Conservation (phyloP, 2,797 vertebrate genomes). For the Bradypodion pumilum region DNA sequence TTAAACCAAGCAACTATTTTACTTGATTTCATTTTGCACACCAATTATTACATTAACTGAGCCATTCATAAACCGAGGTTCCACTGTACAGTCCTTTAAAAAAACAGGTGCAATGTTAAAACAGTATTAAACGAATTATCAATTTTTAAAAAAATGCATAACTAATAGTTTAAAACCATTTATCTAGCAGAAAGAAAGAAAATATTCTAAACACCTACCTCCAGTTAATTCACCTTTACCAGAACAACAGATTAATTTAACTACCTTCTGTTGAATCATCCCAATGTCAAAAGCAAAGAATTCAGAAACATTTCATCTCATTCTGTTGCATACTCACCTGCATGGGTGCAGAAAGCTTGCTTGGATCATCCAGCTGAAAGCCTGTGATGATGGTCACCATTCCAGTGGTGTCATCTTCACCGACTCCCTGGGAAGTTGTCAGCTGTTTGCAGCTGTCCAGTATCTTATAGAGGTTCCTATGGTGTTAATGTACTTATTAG, state of each 20-base stretch:
- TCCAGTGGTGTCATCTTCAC: slow-evolving; percentile 91
- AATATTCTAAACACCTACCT: too few relatives aligned
- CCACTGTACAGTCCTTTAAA: too few relatives aligned
- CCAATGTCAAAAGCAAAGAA: not conserved
- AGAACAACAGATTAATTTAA: not conserved
- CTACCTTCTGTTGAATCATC: not conserved
- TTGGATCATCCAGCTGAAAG: slow-evolving; percentile 82
- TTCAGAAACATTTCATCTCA: not conserved
- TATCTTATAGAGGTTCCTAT: slow-evolving; percentile 95
- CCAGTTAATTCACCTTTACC: too few relatives aligned
- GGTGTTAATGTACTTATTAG: not conserved
- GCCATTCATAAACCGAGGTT: too few relatives aligned
- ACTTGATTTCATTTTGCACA: too few relatives aligned
- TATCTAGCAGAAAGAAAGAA: too few relatives aligned
- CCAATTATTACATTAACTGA: too few relatives aligned
- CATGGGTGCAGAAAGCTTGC: slow-evolving; percentile 82
- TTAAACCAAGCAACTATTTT: too few relatives aligned
- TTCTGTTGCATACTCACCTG: slow-evolving; percentile 80
- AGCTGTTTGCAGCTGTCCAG: slow-evolving; percentile 96
- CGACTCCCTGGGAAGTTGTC: slow-evolving; percentile 88
- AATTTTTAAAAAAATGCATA: too few relatives aligned
- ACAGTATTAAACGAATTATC: too few relatives aligned
- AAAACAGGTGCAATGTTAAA: too few relatives aligned
- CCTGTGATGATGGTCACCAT: slow-evolving; percentile 97
- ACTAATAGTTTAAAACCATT: too few relatives aligned